These are phyloP conservation scores for Aulostomus chinensis DNA, from an alignment of 2,797 vertebrate genomes.

Conservation along the genomic window DNA sequence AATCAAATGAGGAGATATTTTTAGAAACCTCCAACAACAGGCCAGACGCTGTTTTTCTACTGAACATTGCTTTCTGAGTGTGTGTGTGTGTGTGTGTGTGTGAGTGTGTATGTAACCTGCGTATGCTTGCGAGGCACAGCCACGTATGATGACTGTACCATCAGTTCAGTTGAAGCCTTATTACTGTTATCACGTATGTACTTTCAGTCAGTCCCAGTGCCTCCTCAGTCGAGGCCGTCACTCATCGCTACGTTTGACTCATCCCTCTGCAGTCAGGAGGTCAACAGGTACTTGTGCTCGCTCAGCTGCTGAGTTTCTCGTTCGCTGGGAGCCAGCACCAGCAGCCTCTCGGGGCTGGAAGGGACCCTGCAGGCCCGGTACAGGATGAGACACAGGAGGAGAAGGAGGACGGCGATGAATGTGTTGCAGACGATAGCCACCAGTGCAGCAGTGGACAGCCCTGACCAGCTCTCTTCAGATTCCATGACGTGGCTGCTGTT, in stretches of 20 bases:
- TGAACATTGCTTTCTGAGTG: slow-evolving; percentile 16
- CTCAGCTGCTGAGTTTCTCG: slow-evolving; percentile 63
- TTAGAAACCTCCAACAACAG: slow-evolving; percentile 53
- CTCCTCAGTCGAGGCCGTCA: slow-evolving; percentile 2
- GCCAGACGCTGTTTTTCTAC: slow-evolving; percentile 18
- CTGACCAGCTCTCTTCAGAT: slow-evolving; percentile 34
- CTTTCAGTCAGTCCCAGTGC: slow-evolving; percentile 3
- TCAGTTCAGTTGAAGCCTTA: slow-evolving; percentile 1
- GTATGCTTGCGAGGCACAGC: slow-evolving; percentile 10
- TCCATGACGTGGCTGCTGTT: slow-evolving; percentile 61
- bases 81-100: neutral
- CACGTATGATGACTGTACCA: neutral
- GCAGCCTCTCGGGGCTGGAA: slow-evolving; percentile 76
- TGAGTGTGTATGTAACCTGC: too few relatives aligned
- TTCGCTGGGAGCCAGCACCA: slow-evolving; percentile 62
- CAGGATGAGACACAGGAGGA: slow-evolving; percentile 79
- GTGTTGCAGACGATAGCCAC: slow-evolving; percentile 83
- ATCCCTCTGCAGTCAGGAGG: slow-evolving; percentile 65
- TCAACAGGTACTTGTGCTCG: slow-evolving; percentile 79
- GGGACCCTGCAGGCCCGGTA: slow-evolving; percentile 82
- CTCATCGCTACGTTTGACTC: slow-evolving; percentile 39
- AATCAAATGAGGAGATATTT: slow-evolving; percentile 37
- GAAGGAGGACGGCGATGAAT: slow-evolving; percentile 77
- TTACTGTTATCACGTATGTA: slow-evolving; percentile 3
- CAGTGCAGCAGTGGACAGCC: slow-evolving; percentile 78